Conservation (phyloP, 2,888 invertebrate genomes). For the Pyralis farinalis region DNA sequence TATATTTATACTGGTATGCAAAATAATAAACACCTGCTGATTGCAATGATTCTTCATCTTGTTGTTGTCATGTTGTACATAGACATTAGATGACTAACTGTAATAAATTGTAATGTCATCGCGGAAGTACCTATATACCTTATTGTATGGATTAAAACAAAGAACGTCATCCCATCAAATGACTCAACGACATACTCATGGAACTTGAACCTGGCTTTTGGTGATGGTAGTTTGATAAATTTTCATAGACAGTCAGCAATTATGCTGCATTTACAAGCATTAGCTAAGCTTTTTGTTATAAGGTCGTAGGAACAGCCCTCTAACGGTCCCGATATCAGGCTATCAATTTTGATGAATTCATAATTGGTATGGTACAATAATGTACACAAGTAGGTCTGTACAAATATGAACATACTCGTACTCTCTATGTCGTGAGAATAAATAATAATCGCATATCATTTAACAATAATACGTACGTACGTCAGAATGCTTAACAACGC, state of each 20-base stretch:
- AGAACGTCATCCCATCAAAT: neutral
- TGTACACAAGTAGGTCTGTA: too few species aligned
- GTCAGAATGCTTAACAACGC: slow-evolving; percentile 34
- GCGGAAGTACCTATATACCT: neutral
- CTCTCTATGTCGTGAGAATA: too few species aligned
- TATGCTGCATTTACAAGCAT: slow-evolving; percentile 23
- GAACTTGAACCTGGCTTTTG: neutral
- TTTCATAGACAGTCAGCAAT: neutral
- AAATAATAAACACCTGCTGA: too few species aligned
- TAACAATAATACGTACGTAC: too few species aligned
- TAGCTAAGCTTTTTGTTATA: slow-evolving; percentile 28
- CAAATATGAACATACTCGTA: too few species aligned
- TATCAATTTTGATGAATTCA: slow-evolving; percentile 54
- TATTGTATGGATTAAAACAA: neutral
- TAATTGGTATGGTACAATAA: neutral
- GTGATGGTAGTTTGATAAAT: neutral
- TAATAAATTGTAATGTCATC: slow-evolving; percentile 6
- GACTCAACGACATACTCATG: neutral
- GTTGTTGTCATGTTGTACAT: too few species aligned
- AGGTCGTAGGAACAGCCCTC: slow-evolving; percentile 34
- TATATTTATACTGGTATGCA: too few species aligned
- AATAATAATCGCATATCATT: too few species aligned
- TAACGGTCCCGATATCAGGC: slow-evolving; percentile 54
- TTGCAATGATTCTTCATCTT: too few species aligned
- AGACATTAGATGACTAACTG: slow-evolving; percentile 4